These are phyloP conservation scores for Montifringilla adamsi DNA, from an alignment of 2,113 vertebrate species.

Conservation along the genomic window DNA sequence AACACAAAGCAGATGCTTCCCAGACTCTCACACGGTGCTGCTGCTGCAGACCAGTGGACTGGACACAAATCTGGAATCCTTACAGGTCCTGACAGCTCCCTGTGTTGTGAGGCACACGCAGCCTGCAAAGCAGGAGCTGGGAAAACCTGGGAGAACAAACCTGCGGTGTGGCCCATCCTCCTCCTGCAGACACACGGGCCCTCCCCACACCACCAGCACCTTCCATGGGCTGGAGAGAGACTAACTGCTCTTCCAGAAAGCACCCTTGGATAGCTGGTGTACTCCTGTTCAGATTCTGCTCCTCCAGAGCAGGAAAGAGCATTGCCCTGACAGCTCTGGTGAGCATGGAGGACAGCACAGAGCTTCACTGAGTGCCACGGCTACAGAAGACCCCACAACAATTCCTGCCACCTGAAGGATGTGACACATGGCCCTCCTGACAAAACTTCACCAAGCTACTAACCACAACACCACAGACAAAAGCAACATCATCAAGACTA, in stretches of 20 bases:
- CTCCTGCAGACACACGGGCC: not conserved
- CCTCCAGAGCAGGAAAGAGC: not conserved
- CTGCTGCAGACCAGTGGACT: not conserved
- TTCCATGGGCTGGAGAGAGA: too few species aligned
- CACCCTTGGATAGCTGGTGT: rapidly evolving
- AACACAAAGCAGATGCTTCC: not conserved
- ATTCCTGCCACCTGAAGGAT: not conserved
- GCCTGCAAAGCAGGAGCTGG: not conserved
- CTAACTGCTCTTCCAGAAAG: not conserved
- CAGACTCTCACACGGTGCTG: not conserved
- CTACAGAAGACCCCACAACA: rapidly evolving
- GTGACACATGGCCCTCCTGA: not conserved
- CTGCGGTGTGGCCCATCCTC: rapidly evolving
- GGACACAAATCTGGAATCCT: not conserved
- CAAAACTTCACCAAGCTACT: not conserved
- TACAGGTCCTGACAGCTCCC: not conserved
- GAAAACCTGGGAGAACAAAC: not conserved
- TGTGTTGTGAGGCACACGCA: rapidly evolving
- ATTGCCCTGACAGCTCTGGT: rapidly evolving
- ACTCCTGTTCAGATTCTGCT: not conserved
- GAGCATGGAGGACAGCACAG: not conserved
- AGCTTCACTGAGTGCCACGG: rapidly evolving
- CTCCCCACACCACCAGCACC: not conserved
- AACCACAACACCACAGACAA: not conserved
- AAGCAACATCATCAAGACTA: not conserved